A percentile compares a stretch with the other conserved stretches of the same genome.
Evolutionary conservation across 2,113 vertebrate species (phyloP).

Genomic region (Pedionomus torquatus): DNA sequence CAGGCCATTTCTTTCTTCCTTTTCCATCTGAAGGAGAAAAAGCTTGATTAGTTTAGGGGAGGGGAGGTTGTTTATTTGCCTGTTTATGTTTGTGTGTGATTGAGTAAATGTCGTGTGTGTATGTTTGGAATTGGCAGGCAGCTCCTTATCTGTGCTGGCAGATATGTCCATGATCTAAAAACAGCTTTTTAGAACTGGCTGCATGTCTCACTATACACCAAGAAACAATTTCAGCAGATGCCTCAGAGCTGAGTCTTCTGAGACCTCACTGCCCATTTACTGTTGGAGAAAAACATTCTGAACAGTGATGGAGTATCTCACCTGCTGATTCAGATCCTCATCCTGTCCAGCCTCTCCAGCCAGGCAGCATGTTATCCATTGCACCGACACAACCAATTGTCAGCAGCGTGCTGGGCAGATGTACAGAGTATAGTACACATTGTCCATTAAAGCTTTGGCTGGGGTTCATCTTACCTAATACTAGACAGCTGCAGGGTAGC

Average conservation of each 20-base stretch:
- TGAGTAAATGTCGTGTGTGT: constrained; percentile 2
- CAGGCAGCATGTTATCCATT: background rate
- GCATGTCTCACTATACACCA: constrained; percentile 10
- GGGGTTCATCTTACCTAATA: background rate
- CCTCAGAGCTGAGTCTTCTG: background rate
- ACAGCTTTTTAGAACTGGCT: constrained; percentile 45
- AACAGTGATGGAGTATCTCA: background rate
- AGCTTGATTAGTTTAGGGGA: constrained; percentile 15
- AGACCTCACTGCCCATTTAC: background rate
- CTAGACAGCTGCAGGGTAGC: background rate
- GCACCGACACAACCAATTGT: background rate
- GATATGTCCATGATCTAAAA: constrained; percentile 58
- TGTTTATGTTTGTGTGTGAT: constrained; percentile 55
- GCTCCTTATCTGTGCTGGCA: constrained; percentile 58
- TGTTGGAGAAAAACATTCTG: background rate
- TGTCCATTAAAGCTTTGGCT: background rate
- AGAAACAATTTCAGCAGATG: constrained; percentile 32
- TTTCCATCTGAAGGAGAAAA: background rate
- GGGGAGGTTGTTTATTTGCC: constrained; percentile 21
- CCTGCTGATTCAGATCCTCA: background rate
- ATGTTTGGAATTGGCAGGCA: constrained; percentile 53
- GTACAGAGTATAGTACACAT: background rate
- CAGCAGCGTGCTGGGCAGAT: background rate
- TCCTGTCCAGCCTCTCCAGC: background rate
- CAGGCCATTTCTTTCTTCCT: background rate